phyloP scores from a whole-genome alignment of 2,888 invertebrate genomes.

The Ectemnius cavifrons region DNA sequence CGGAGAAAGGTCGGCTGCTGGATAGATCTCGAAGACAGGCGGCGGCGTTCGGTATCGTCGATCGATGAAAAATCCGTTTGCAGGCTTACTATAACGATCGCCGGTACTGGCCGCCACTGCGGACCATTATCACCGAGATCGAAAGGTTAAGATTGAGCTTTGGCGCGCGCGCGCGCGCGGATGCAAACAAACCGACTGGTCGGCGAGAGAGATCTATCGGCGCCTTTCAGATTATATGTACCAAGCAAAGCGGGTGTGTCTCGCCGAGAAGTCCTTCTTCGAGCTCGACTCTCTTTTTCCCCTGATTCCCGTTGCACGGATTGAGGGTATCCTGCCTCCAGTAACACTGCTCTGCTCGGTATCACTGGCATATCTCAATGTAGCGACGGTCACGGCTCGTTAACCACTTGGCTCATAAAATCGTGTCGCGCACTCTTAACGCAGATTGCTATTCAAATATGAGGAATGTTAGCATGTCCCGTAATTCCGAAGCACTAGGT shows the following conservation, averaged over 20 bases:
- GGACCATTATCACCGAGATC: constrained; percentile 48
- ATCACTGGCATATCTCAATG: neutral
- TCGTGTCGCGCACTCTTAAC: neutral
- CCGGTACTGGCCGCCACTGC: constrained; percentile 6
- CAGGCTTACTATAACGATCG: constrained; percentile 40
- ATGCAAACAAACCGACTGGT: too few species aligned
- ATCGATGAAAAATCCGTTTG: constrained; percentile 29
- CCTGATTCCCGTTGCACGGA: neutral
- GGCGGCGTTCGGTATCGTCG: constrained; percentile 24
- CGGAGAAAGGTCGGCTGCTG: constrained; percentile 60
- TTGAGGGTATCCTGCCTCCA: too few species aligned
- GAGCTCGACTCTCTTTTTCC: constrained; percentile 35
- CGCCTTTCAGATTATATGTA: constrained; percentile 24
- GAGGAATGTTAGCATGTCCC: neutral
- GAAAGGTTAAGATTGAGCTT: constrained; percentile 54
- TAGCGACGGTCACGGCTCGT: constrained; percentile 37
- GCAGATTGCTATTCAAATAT: neutral
- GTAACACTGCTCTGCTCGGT: too few species aligned
- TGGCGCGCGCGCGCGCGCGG: too few species aligned
- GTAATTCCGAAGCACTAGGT: neutral
- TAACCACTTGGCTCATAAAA: constrained; percentile 11
- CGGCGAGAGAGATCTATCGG: too few species aligned
- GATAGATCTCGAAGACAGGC: constrained; percentile 56
- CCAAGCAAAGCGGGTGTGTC: constrained; percentile 44
- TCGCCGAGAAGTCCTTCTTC: constrained; percentile 7